Percentiles rank a stretch among this genome's conserved stretches.
Conservation (phyloP, 92 coral and sea anemone species). For the Chrysogorgia sp. region DNA sequence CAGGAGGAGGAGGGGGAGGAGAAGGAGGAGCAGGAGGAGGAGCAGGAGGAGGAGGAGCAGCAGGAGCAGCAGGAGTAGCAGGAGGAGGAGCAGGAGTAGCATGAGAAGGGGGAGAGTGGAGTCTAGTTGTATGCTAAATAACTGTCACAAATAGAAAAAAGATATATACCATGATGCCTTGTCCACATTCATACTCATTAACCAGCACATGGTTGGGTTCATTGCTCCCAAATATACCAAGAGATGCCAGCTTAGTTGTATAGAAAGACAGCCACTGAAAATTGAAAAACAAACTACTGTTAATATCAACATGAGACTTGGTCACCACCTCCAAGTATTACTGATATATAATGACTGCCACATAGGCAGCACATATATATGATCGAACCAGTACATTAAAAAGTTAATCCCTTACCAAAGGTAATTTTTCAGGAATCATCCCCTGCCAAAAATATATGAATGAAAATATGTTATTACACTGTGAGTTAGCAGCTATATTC, state of each 20-base stretch:
- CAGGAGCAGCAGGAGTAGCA: too few relatives aligned
- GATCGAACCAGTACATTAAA: background rate
- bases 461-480: background rate
- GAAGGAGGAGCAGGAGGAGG: too few relatives aligned
- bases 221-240: conserved; percentile 69
- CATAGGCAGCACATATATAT: too few relatives aligned
- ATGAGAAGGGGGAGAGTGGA: too few relatives aligned
- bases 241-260: conserved; percentile 65
- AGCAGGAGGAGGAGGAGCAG: too few relatives aligned
- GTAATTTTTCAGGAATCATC: conserved; percentile 80
- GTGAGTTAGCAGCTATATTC: too few relatives aligned
- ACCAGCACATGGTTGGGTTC: conserved; percentile 93
- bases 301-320: background rate
- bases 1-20: too few relatives aligned
- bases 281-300: background rate
- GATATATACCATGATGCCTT: conserved; percentile 84
- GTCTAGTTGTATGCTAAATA: too few relatives aligned
- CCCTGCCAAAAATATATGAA: conserved; percentile 56
- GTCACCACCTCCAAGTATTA: background rate
- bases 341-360: too few relatives aligned
- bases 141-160: too few relatives aligned
- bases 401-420: conserved; percentile 72
- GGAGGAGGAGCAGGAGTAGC: too few relatives aligned
- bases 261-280: conserved; percentile 81
- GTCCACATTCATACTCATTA: conserved; percentile 93